phyloP scores from a whole-genome alignment of 1,140 invertebrate genomes.

The Atta texana region DNA sequence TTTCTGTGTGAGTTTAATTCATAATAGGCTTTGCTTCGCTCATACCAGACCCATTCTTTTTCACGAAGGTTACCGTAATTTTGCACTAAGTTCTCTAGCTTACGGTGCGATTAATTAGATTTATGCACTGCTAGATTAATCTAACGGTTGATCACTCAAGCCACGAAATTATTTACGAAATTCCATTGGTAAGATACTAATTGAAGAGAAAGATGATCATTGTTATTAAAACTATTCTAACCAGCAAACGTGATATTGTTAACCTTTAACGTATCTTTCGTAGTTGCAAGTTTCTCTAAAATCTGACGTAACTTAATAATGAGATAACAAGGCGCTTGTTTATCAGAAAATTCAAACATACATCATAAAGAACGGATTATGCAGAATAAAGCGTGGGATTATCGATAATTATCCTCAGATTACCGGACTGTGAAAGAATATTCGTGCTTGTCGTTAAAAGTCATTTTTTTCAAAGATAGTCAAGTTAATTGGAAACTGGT shows the following conservation, averaged over 20 bases:
- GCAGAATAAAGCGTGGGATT: slow-evolving; percentile 9
- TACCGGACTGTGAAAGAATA: neutral
- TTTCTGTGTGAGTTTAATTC: slow-evolving; percentile 9
- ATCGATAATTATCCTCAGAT: slow-evolving; percentile 33
- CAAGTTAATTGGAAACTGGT: slow-evolving; percentile 9
- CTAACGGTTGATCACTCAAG: neutral
- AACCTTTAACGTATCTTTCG: neutral
- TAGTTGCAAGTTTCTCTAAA: no score
- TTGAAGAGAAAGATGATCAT: neutral
- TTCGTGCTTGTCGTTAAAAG: neutral
- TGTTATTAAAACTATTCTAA: neutral
- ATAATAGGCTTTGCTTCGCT: neutral
- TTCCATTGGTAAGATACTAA: neutral
- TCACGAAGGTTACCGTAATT: neutral
- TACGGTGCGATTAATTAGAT: slow-evolving; percentile 3
- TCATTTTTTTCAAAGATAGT: neutral
- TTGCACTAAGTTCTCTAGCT: neutral
- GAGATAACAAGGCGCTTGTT: neutral
- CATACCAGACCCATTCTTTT: neutral
- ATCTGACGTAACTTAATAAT: neutral
- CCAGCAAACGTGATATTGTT: neutral
- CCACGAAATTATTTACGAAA: neutral
- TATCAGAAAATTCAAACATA: slow-evolving; percentile 16
- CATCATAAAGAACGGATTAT: slow-evolving; percentile 12
- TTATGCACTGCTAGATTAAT: neutral